Conservation (phyloP, 2,797 vertebrate genomes). For the Sebastes goodei region DNA sequence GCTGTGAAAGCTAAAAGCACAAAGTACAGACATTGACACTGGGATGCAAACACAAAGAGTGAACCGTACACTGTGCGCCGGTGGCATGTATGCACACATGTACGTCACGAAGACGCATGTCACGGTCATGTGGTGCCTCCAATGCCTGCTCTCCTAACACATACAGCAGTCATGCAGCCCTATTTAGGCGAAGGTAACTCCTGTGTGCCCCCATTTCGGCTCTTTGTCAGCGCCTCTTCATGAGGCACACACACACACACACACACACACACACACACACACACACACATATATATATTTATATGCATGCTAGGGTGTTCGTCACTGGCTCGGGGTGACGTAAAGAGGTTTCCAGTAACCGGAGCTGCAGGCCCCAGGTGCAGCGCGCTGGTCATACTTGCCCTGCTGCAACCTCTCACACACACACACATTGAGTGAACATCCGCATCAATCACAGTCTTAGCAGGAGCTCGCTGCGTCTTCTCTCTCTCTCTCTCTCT, state of each 20-base stretch:
- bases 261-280: neutral
- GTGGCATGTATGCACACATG: neutral
- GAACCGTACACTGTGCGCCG: neutral
- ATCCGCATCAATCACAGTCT: slow-evolving; percentile 19
- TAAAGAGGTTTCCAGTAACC: slow-evolving; percentile 66
- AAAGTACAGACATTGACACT: slow-evolving; percentile 28
- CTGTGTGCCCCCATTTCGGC: neutral
- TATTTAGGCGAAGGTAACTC: slow-evolving; percentile 14
- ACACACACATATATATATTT: neutral
- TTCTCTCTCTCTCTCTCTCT: neutral
- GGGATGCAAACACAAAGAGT: slow-evolving; percentile 20
- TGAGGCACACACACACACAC: slow-evolving; percentile 5
- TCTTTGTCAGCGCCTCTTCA: slow-evolving; percentile 30
- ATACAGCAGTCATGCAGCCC: neutral
- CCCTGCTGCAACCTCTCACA: slow-evolving; percentile 24
- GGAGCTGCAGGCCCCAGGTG: slow-evolving; percentile 62
- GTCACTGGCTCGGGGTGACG: slow-evolving; percentile 53
- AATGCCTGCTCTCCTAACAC: neutral
- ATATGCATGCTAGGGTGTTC: slow-evolving; percentile 18
- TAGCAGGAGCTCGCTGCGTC: neutral
- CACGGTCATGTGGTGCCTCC: neutral
- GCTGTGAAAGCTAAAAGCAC: slow-evolving; percentile 41
- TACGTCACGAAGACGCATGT: slow-evolving; percentile 5
- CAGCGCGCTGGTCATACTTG: slow-evolving; percentile 58
- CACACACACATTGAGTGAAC: neutral